Base-by-base conservation (phyloP, 1,140 invertebrate species). In the Hyphantria cunea region DNA sequence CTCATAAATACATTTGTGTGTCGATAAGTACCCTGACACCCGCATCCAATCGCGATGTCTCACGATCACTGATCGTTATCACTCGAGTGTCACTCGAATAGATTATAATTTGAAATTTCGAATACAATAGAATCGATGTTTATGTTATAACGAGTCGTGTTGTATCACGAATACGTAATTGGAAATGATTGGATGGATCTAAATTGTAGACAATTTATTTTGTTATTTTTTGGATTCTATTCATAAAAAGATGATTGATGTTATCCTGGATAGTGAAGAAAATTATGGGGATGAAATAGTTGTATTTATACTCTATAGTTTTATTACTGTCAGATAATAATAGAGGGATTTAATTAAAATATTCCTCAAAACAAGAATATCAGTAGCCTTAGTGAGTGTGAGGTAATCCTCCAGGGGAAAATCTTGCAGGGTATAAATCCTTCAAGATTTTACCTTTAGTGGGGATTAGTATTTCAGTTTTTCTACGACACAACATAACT, bases 91-190 rank as follows among this genome's bases (percentile, higher is more conserved):
- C 53, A 63, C 44, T 25, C 45, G 37, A 49, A 48, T 49, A 34
- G 49, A 61, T 49, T 58, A 49, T 51, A 51, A 67, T 67, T 55
- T 34, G 45, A 67, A 37, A 44, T 62, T 67, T 55, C 34, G 52
- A 67, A 67, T 56, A 67, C 65, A 68, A 68, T 68, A 49, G 48
- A 63, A 53, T 50, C 52, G 39, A 50, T 53, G 32, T 60, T 58
- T 53, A 14, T 32, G 45, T 55, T 54, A 47, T 54, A 64, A 50
- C 47, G 54, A 33, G 34, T 56, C 56, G 56, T 41, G 52, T 37
- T 53, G 44, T 60, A 50, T 47, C 13, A 7, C 0, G 62, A 41
- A 64, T 64, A 64, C 47, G 25, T 64, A 64, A 64, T 64, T 64
- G 62, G 62, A 33, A 34, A 3, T 45, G 62, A 44, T 64, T 64